phyloP scores from a whole-genome alignment of 2,113 vertebrate species.

The Perca flavescens region DNA sequence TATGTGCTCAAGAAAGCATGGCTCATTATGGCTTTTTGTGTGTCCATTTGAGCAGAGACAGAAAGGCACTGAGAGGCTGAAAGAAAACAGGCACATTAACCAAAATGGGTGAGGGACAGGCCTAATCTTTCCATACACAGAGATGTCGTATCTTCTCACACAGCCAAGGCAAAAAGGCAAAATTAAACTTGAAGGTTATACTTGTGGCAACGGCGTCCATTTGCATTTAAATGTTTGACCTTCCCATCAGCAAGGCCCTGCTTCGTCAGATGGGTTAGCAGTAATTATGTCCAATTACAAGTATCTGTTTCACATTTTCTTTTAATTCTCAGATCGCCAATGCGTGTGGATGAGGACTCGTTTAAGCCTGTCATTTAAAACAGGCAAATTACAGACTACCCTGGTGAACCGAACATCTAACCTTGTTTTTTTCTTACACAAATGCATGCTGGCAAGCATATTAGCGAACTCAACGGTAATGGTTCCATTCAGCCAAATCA shows the following conservation, averaged over 20 bases:
- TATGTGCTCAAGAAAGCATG: slow-evolving; percentile 5
- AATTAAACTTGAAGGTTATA: slow-evolving; percentile 65
- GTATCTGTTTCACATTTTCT: slow-evolving; percentile 67
- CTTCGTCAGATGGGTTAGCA: slow-evolving; percentile 57
- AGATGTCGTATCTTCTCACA: slow-evolving; percentile 48
- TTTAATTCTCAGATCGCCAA: slow-evolving; percentile 65
- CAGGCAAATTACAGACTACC: slow-evolving; percentile 61
- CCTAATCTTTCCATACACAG: slow-evolving; percentile 58
- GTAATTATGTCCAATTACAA: slow-evolving; percentile 80
- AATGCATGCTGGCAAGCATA: neutral
- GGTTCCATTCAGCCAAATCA: neutral
- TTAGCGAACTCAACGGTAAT: neutral
- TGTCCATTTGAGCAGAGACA: slow-evolving; percentile 27
- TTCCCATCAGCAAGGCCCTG: slow-evolving; percentile 39
- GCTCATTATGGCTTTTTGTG: slow-evolving; percentile 12
- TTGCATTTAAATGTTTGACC: slow-evolving; percentile 84
- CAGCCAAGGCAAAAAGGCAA: slow-evolving; percentile 46
- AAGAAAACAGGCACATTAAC: slow-evolving; percentile 14
- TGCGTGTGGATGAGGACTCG: slow-evolving; percentile 56
- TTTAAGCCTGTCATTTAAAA: slow-evolving; percentile 62
- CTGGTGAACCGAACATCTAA: slow-evolving; percentile 42
- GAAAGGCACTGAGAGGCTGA: neutral
- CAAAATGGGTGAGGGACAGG: slow-evolving; percentile 19
- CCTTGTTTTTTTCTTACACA: neutral
- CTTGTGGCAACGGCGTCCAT: slow-evolving; percentile 51